phyloP scores from a whole-genome alignment of 2,888 invertebrate species.

The Hirudinaria manillensis region DNA sequence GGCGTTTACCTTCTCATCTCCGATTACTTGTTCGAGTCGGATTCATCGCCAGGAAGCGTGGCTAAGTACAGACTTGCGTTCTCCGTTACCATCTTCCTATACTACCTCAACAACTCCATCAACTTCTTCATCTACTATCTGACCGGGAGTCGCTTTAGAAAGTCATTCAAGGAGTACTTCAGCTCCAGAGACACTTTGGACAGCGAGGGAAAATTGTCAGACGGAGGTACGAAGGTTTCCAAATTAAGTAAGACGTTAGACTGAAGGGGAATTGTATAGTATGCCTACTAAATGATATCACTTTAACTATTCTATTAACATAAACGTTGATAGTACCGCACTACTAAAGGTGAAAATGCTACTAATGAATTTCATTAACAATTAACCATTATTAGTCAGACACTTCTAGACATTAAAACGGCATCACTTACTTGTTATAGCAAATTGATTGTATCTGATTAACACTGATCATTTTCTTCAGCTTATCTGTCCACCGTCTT shows the following conservation, averaged over 20 bases:
- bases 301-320: background rate
- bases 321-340: too few species aligned
- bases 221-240: conserved; percentile 3
- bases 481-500: background rate
- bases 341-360: too few species aligned
- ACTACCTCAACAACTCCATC: conserved; percentile 22
- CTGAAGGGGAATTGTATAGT: background rate
- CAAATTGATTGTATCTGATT: too few species aligned
- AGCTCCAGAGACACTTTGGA: background rate
- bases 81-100: conserved; percentile 12
- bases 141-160: conserved; percentile 23
- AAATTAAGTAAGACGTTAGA: background rate
- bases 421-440: too few species aligned
- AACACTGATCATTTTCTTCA: too few species aligned
- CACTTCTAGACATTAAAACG: too few species aligned
- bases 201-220: conserved; percentile 6
- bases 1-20: conserved; percentile 17
- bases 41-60: background rate
- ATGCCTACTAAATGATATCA: background rate
- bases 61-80: background rate
- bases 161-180: conserved; percentile 23
- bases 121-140: conserved; percentile 25
- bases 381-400: too few species aligned
- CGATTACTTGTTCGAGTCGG: background rate
- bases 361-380: too few species aligned